Conservation (phyloP, 2,888 invertebrate genomes). For the Trichogramma dendrolimi region DNA sequence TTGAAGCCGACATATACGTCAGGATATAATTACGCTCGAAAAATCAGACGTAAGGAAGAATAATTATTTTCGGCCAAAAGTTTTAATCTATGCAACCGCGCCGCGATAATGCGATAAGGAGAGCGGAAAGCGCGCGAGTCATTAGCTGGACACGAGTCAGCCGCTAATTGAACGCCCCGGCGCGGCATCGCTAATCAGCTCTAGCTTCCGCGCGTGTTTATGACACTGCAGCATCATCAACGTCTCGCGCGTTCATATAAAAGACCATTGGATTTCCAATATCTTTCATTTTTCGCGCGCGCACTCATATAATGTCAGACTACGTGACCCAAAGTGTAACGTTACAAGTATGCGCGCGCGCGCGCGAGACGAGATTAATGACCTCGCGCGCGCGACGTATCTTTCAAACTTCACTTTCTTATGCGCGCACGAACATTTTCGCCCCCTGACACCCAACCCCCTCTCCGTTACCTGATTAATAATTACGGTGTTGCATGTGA, state of each 20-base stretch:
- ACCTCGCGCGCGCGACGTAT: too few species aligned
- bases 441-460: too few species aligned
- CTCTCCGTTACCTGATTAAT: too few species aligned
- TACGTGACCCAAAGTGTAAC: too few species aligned
- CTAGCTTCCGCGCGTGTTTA: neutral
- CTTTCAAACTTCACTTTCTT: too few species aligned
- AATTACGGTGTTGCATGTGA: too few species aligned
- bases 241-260: neutral
- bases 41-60: too few species aligned
- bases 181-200: conserved; percentile 6
- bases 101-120: neutral
- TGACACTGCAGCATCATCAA: conserved; percentile 8
- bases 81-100: too few species aligned
- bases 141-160: conserved; percentile 7
- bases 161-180: conserved; percentile 13
- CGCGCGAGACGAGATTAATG: neutral
- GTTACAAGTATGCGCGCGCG: neutral
- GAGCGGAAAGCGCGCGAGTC: conserved; percentile 8
- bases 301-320: neutral
- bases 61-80: too few species aligned
- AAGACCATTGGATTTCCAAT: conserved; percentile 6
- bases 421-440: too few species aligned
- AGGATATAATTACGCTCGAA: too few species aligned
- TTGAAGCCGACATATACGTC: too few species aligned
- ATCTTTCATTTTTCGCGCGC: conserved; percentile 10